phyloP scores from a whole-genome alignment of 2,797 vertebrate genomes.

The Mastacembelus armatus region DNA sequence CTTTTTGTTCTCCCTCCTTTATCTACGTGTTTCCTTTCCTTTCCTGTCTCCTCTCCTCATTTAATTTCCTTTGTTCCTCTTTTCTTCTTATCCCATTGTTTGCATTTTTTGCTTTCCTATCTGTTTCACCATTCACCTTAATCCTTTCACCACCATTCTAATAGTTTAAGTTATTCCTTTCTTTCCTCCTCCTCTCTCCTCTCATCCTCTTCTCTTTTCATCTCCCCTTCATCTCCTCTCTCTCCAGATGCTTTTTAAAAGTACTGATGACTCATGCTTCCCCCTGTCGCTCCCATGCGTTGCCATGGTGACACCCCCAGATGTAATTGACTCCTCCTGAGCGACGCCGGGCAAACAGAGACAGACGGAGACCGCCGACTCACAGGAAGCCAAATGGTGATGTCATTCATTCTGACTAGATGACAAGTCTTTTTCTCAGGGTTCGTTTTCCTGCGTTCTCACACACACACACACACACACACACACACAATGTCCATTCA shows the following conservation, averaged over 20 bases:
- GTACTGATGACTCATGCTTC: conserved; percentile 80
- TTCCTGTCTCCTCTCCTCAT: background rate
- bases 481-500: conserved; percentile 28
- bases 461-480: conserved; percentile 9
- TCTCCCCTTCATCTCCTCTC: conserved; percentile 5
- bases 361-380: conserved; percentile 48
- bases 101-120: too few species aligned
- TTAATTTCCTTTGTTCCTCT: too few species aligned
- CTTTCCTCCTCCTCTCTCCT: background rate
- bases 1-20: too few species aligned
- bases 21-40: too few species aligned
- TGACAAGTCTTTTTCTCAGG: conserved; percentile 14
- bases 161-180: too few species aligned
- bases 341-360: conserved; percentile 45
- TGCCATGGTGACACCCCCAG: conserved; percentile 76
- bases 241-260: conserved; percentile 49
- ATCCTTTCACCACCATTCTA: too few species aligned
- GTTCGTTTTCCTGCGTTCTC: conserved; percentile 24
- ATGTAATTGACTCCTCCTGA: conserved; percentile 73
- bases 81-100: too few species aligned
- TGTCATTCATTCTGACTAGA: conserved; percentile 64
- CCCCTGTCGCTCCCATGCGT: conserved; percentile 67
- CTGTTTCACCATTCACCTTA: too few species aligned
- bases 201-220: background rate
- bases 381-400: conserved; percentile 72